Evolutionary conservation across 1,140 invertebrate genomes (phyloP), one percentile per base, ranked within the genome.

Genomic region (Nephotettix cincticeps): DNA sequence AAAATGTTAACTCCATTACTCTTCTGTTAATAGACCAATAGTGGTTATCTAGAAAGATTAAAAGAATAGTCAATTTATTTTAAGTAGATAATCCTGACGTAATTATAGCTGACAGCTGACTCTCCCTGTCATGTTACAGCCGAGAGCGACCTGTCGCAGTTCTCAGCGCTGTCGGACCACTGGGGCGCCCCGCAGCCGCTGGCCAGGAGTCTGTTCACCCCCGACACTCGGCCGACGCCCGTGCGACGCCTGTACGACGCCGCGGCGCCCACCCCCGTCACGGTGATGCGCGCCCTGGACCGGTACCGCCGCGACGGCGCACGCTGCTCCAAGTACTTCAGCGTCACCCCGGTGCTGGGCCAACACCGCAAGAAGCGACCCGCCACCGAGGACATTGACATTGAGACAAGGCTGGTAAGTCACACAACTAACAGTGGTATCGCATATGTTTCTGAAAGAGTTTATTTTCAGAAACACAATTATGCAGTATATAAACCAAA

Each of bases 351-450:
- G 28, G 87, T 94, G 21, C 85, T 93, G 71, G 89, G 90, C 68
- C 88, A 89, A 30, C 74, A 72, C 1, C 74, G 56, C 74, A 76
- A 74, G 66, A 36, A 47, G 51, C 86, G 86, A 74, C 84, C 88
- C 75, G 83, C 88, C 75, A 86, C 86, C 73, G 86, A 91, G 32
- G 89, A 93, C 79, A 88, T 93, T 73, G 93, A 94, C 77, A 95
- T 95, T 76, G 93, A 95, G 83, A 94, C 92, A 51, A 85, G 91
- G 81, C 87, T 93, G 86, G 93, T 95, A 83, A 91, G 68, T 69
- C 4, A 6, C n/a, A n/a, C n/a, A n/a, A n/a, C n/a, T n/a, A n/a
- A n/a, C n/a, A n/a, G n/a, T n/a, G n/a, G n/a, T n/a, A n/a, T n/a
- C n/a, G n/a, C n/a, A n/a, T n/a, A n/a, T n/a, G n/a, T n/a, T n/a